phyloP scores from a whole-genome alignment of 2,888 invertebrate genomes.

The Scaeva pyrastri region DNA sequence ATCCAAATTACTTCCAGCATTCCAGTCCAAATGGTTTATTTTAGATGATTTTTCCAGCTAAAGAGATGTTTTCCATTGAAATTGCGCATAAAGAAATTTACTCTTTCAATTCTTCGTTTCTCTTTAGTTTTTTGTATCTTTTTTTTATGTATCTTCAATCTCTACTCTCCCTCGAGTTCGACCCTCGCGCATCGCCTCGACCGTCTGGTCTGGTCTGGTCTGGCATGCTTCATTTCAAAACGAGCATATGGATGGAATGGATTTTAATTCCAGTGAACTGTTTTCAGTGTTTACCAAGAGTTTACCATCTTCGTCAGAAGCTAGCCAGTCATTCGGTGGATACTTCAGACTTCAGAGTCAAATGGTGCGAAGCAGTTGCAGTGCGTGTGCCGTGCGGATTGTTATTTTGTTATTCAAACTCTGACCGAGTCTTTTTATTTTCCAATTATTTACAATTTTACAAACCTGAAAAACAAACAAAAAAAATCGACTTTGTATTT shows the following conservation, averaged over 20 bases:
- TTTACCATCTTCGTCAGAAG: constrained; percentile 51
- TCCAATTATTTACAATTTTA: constrained; percentile 17
- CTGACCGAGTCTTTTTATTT: constrained; percentile 61
- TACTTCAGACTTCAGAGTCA: constrained; percentile 71
- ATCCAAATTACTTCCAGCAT: constrained; percentile 33
- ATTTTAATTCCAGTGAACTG: constrained; percentile 59
- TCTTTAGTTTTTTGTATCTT: constrained; percentile 14
- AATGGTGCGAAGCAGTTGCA: constrained; percentile 69
- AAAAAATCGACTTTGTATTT: constrained; percentile 57
- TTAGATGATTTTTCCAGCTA: constrained; percentile 12
- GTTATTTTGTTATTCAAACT: constrained; percentile 57
- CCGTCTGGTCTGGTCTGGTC: too few species aligned
- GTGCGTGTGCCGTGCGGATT: constrained; percentile 74
- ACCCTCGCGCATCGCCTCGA: too few species aligned
- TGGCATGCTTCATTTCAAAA: constrained; percentile 33
- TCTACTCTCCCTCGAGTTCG: not conserved
- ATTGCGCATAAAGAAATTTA: constrained; percentile 30
- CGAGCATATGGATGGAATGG: constrained; percentile 44
- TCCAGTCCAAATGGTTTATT: constrained; percentile 13
- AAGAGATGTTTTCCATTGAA: constrained; percentile 43
- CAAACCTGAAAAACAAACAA: constrained; percentile 23
- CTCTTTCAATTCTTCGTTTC: constrained; percentile 15
- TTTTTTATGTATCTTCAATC: constrained; percentile 1
- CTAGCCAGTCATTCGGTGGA: constrained; percentile 66
- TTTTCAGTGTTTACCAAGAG: constrained; percentile 38